Evolutionary conservation across 2,888 invertebrate species (phyloP).

Genomic region (Boloria euphrosyne): DNA sequence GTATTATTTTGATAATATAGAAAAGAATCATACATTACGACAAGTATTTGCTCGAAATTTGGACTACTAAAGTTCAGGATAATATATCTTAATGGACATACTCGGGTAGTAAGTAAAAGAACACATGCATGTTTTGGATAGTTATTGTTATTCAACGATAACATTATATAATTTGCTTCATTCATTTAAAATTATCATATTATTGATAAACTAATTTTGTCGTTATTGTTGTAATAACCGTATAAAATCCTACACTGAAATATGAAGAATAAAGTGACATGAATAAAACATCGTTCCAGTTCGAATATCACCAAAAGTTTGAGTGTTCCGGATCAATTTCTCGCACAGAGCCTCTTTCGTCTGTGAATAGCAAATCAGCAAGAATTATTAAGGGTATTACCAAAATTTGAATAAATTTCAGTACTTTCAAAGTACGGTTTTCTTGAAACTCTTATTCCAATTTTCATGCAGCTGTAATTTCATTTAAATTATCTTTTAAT

Average conservation of each 20-base stretch:
- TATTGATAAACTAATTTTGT: neutral
- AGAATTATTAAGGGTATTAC: slow-evolving; percentile 25
- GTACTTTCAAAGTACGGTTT: slow-evolving; percentile 2
- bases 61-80: no score
- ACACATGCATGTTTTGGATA: no score
- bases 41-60: no score
- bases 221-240: slow-evolving; percentile 1
- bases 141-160: no score
- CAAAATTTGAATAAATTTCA: slow-evolving; percentile 17
- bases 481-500: no score
- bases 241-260: neutral
- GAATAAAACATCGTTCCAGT: slow-evolving; percentile 29
- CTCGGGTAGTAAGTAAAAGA: no score
- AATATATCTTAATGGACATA: no score
- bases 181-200: neutral
- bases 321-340: slow-evolving; percentile 30
- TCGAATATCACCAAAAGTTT: slow-evolving; percentile 24
- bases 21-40: no score
- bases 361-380: slow-evolving; percentile 28
- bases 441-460: neutral
- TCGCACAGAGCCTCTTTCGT: slow-evolving; percentile 16
- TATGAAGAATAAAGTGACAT: slow-evolving; percentile 18
- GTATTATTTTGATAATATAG: no score
- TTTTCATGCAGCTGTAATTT: neutral
- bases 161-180: no score